phyloP scores from a whole-genome alignment of 2,797 vertebrate species.

The Erpetoichthys calabaricus region DNA sequence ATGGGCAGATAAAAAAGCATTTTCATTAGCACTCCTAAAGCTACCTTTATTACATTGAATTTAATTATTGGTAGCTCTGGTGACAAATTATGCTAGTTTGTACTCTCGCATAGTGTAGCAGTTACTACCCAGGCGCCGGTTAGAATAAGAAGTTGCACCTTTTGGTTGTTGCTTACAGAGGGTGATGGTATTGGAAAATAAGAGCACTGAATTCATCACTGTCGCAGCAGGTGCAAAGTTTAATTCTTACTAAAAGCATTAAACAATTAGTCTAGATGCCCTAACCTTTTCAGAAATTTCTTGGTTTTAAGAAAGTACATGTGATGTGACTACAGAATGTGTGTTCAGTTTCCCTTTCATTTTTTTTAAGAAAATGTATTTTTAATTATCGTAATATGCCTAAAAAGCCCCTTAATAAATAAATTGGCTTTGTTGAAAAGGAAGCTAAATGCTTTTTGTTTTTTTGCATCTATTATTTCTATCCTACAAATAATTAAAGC shows the following conservation, averaged over 20 bases:
- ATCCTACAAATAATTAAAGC: too few relatives aligned
- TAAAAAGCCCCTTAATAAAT: slow-evolving; percentile 26
- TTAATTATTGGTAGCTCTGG: slow-evolving; percentile 65
- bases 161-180: slow-evolving; percentile 66
- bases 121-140: slow-evolving; percentile 52
- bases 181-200: slow-evolving; percentile 71
- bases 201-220: slow-evolving; percentile 65
- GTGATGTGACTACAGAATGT: slow-evolving; percentile 27
- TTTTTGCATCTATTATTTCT: slow-evolving; percentile 20
- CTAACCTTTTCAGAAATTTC: slow-evolving; percentile 54
- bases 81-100: slow-evolving; percentile 90
- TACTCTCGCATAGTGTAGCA: slow-evolving; percentile 50
- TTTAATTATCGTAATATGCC: slow-evolving; percentile 21
- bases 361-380: slow-evolving; percentile 30
- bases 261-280: slow-evolving; percentile 72
- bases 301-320: slow-evolving; percentile 56
- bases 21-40: slow-evolving; percentile 58
- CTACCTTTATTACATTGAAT: slow-evolving; percentile 61
- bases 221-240: slow-evolving; percentile 73
- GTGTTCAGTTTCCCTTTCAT: slow-evolving; percentile 43
- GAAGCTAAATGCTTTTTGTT: background rate
- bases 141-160: slow-evolving; percentile 59
- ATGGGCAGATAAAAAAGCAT: slow-evolving; percentile 63
- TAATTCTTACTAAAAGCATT: slow-evolving; percentile 77
- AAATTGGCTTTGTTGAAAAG: slow-evolving; percentile 17